Conservation (phyloP, 2,113 vertebrate genomes). For the Coturnix japonica region DNA sequence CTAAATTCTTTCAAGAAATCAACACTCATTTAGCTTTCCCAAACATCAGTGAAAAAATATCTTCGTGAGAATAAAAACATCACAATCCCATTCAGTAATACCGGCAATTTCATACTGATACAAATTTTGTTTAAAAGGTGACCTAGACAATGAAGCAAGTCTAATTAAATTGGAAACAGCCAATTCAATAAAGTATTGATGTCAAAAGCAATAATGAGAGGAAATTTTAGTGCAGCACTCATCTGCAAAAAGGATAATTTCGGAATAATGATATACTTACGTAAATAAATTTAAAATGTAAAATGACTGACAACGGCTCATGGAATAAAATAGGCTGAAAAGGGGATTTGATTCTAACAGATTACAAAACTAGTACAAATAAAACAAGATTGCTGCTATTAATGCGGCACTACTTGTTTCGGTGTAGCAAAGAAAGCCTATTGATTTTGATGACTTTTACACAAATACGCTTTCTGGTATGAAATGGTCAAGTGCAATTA, state of each 20-base stretch:
- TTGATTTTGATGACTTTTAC: constrained; percentile 9
- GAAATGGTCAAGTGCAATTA: constrained; percentile 9
- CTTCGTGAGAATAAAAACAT: neutral
- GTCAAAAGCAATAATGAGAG: constrained; percentile 67
- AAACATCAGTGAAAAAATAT: neutral
- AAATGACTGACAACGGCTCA: constrained; percentile 27
- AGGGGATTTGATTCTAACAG: constrained; percentile 39
- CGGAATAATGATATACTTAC: neutral
- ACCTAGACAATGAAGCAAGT: constrained; percentile 63
- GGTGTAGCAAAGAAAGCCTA: constrained; percentile 23
- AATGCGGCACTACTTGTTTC: constrained; percentile 7
- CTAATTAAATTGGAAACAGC: constrained; percentile 59
- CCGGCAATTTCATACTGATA: constrained; percentile 45
- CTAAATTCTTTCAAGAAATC: neutral
- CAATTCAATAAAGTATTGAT: constrained; percentile 69
- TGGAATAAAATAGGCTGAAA: constrained; percentile 8
- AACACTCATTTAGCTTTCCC: neutral
- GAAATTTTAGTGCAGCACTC: constrained; percentile 58
- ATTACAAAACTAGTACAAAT: constrained; percentile 32
- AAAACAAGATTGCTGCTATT: constrained; percentile 4
- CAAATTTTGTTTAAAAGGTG: constrained; percentile 65
- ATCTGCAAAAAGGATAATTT: constrained; percentile 62
- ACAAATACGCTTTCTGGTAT: neutral
- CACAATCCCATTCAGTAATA: constrained; percentile 29
- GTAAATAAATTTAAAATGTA: constrained; percentile 61